phyloP scores from a whole-genome alignment of 2,888 invertebrate genomes.

The Galerucella nymphaeae region DNA sequence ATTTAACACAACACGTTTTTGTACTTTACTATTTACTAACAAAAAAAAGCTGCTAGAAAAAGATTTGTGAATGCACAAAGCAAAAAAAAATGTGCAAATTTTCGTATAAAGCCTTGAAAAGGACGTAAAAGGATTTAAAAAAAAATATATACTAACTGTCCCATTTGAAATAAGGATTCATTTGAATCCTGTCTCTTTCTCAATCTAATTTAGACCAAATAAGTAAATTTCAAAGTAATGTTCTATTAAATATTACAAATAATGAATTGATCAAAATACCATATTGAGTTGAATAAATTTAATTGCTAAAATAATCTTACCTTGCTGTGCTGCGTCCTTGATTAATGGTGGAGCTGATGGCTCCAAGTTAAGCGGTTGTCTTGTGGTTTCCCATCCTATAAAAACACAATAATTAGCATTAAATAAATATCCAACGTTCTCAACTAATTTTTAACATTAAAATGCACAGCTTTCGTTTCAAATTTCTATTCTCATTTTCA shows the following conservation, averaged over 20 bases:
- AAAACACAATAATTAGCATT: conserved; percentile 40
- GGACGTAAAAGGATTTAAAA: too few species aligned
- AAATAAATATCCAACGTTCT: background rate
- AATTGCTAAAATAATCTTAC: conserved; percentile 53
- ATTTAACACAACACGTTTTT: background rate
- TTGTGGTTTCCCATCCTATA: conserved; percentile 63
- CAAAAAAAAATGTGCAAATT: too few species aligned
- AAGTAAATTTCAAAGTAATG: background rate
- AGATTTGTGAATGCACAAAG: too few species aligned
- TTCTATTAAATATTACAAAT: conserved; percentile 6
- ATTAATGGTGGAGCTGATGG: conserved; percentile 49
- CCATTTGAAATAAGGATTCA: too few species aligned
- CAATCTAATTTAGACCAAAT: too few species aligned
- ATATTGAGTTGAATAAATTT: background rate
- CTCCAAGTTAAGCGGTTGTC: conserved; percentile 52
- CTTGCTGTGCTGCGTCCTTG: conserved; percentile 60
- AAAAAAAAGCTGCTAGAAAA: too few species aligned
- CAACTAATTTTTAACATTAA: background rate
- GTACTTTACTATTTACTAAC: too few species aligned
- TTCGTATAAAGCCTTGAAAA: too few species aligned
- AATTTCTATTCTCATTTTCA: background rate
- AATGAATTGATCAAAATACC: conserved; percentile 25
- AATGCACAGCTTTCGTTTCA: background rate
- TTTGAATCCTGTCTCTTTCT: too few species aligned
- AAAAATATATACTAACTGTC: too few species aligned